A percentile compares a stretch with the other conserved stretches of the same genome.
phyloP scores from a whole-genome alignment of 2,888 invertebrate species.

The Zele albiditarsus region DNA sequence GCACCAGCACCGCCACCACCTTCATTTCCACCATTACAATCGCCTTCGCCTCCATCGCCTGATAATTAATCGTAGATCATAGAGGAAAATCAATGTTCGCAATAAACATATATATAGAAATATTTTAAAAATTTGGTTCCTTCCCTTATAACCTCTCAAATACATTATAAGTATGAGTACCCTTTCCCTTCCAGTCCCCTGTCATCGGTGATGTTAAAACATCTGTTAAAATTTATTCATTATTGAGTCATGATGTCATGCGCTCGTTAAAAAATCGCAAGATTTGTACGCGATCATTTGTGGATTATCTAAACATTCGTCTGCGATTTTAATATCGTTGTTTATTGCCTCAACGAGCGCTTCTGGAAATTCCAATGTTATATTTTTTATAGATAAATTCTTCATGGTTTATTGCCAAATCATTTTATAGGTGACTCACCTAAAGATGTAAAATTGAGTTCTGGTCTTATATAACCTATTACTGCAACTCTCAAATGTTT shows the following conservation, averaged over 20 bases:
- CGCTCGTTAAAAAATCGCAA: conserved; percentile 74
- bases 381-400: conserved; percentile 31
- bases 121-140: neutral
- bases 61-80: conserved; percentile 33
- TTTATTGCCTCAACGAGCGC: conserved; percentile 85
- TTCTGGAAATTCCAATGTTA: conserved; percentile 72
- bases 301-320: conserved; percentile 76
- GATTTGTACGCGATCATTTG: conserved; percentile 74
- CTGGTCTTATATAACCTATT: conserved; percentile 88
- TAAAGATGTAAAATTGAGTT: conserved; percentile 84
- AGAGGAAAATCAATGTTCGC: conserved; percentile 11
- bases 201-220: neutral
- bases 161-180: neutral
- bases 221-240: neutral
- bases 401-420: neutral
- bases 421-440: conserved; percentile 69
- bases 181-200: neutral
- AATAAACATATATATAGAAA: conserved; percentile 22
- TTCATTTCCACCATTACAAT: conserved; percentile 46
- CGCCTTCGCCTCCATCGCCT: conserved; percentile 49
- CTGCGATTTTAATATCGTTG: conserved; percentile 84
- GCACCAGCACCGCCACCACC: conserved; percentile 55
- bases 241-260: conserved; percentile 10
- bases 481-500: conserved; percentile 84
- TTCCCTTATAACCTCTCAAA: neutral